Conservation (phyloP, 2,113 vertebrate species). For the Manacus vitellinus region DNA sequence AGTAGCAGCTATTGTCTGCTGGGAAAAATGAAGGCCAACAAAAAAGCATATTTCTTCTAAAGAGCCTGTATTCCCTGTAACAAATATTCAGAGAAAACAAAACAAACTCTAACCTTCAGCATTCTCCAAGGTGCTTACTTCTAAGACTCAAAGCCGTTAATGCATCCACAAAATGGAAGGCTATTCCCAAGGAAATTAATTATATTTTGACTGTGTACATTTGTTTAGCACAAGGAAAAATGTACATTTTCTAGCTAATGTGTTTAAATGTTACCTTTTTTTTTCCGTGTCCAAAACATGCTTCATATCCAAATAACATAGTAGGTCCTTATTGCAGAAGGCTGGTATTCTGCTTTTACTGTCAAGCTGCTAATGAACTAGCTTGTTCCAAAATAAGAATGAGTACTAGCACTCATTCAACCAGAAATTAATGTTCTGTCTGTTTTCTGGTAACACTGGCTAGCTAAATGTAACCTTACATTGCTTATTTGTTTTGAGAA, state of each 20-base stretch:
- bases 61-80: not conserved
- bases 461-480: not conserved
- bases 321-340: not conserved
- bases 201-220: not conserved
- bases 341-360: not conserved
- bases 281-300: not conserved
- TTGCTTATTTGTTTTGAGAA: not conserved
- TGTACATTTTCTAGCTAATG: not conserved
- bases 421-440: not conserved
- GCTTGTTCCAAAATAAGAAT: not conserved
- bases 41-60: constrained; percentile 49
- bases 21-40: constrained; percentile 19
- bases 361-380: not conserved
- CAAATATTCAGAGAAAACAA: constrained; percentile 4
- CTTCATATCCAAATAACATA: not conserved
- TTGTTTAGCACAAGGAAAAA: not conserved
- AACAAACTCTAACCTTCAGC: not conserved
- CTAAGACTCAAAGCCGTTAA: not conserved
- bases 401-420: not conserved
- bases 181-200: not conserved
- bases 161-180: not conserved
- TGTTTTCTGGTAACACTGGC: not conserved
- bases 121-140: not conserved
- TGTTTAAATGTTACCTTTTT: not conserved
- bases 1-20: constrained; percentile 69